Evolutionary conservation across 1,140 invertebrate species (phyloP).

Genomic region (Papilio aristodemus): DNA sequence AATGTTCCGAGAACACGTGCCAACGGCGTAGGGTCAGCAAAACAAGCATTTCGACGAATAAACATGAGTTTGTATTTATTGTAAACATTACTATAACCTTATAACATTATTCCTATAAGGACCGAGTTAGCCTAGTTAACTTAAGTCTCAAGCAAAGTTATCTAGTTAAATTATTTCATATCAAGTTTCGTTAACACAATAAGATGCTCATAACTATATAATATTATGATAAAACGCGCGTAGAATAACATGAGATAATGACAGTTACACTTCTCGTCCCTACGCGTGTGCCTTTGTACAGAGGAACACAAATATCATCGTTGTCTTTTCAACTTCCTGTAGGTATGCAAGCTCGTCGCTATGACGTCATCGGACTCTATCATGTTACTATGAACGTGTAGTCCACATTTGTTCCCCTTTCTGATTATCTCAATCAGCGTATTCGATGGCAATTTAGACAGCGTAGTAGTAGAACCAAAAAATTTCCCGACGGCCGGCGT

Average conservation of each 20-base stretch:
- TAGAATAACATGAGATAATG: too few relatives aligned
- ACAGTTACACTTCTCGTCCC: too few relatives aligned
- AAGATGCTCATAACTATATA: too few relatives aligned
- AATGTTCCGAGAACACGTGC: slow-evolving; percentile 12
- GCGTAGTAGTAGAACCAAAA: slow-evolving; percentile 9
- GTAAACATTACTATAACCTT: neutral
- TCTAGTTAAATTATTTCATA: too few relatives aligned
- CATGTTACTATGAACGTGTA: neutral
- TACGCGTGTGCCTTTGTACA: too few relatives aligned
- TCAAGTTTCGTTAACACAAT: too few relatives aligned
- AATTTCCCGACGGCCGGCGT: slow-evolving; percentile 1
- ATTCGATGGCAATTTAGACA: neutral
- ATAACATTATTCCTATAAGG: neutral
- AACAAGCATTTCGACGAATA: slow-evolving; percentile 6
- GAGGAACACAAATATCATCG: too few relatives aligned
- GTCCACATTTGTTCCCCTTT: neutral
- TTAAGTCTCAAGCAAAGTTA: too few relatives aligned
- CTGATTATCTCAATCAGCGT: slow-evolving; percentile 16
- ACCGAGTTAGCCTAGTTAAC: too few relatives aligned
- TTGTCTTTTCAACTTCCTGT: too few relatives aligned
- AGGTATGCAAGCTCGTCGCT: too few relatives aligned
- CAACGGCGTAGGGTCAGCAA: neutral
- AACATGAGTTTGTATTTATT: slow-evolving; percentile 9
- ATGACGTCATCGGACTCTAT: neutral
- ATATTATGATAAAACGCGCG: too few relatives aligned